These are phyloP conservation scores for Andrena fulva DNA, from an alignment of 2,888 invertebrate species.

Conservation along the genomic window DNA sequence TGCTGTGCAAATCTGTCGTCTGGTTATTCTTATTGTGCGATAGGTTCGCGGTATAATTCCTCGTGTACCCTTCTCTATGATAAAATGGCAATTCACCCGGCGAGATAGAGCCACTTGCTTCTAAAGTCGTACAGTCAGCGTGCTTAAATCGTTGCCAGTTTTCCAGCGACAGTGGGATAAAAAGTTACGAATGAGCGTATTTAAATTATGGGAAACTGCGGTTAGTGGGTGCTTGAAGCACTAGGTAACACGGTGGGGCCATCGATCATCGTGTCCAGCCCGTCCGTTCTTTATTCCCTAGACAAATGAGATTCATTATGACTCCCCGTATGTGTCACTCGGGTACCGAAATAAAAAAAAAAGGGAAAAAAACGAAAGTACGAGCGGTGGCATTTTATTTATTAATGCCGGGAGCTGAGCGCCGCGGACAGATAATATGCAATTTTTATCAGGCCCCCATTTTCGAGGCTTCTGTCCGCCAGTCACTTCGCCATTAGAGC, in stretches of 20 bases:
- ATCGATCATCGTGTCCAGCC: constrained; percentile 66
- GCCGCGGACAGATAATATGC: constrained; percentile 48
- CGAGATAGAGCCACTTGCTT: constrained; percentile 1
- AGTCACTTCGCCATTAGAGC: constrained; percentile 29
- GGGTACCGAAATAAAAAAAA: neutral
- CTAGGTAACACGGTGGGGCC: constrained; percentile 51
- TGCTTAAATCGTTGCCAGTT: constrained; percentile 5
- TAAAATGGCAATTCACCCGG: neutral
- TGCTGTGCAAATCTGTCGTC: neutral
- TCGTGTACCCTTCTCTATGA: neutral
- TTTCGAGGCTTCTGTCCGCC: constrained; percentile 32
- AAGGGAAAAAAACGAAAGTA: constrained; percentile 8
- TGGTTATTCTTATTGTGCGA: neutral
- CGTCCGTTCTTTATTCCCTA: constrained; percentile 63
- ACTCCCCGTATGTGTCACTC: constrained; percentile 54
- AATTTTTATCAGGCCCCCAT: constrained; percentile 61
- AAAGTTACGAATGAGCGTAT: constrained; percentile 48
- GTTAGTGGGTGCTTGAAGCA: constrained; percentile 50
- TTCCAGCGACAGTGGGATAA: constrained; percentile 9
- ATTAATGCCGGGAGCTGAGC: constrained; percentile 54
- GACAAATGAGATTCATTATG: constrained; percentile 73
- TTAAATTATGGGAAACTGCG: constrained; percentile 68
- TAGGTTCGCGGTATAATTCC: neutral
- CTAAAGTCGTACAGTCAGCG: neutral
- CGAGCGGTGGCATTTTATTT: constrained; percentile 61